Evolutionary conservation across 2,113 vertebrate genomes (phyloP).

Genomic region (Xiphias gladius): DNA sequence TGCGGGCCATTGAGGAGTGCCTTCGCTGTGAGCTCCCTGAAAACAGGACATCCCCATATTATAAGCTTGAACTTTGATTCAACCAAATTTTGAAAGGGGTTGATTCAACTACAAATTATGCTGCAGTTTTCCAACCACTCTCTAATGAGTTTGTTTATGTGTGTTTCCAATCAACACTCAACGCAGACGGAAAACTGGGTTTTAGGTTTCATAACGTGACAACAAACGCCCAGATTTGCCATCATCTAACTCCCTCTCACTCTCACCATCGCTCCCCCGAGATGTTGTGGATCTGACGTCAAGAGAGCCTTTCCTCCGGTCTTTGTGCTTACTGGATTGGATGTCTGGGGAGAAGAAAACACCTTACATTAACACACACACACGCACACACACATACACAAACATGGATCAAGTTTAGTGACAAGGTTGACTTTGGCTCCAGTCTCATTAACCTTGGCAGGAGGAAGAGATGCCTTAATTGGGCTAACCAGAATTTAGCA

Average conservation of each 20-base stretch:
- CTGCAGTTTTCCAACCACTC: slow-evolving; percentile 7
- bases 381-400: slow-evolving; percentile 5
- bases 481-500: not conserved
- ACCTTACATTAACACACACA: slow-evolving; percentile 36
- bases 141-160: slow-evolving; percentile 37
- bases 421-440: not conserved
- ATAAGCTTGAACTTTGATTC: not conserved
- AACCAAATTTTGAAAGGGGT: not conserved
- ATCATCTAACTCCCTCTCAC: slow-evolving; percentile 50
- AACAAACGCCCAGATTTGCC: slow-evolving; percentile 62
- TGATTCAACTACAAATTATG: slow-evolving; percentile 23
- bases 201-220: slow-evolving; percentile 48
- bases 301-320: slow-evolving; percentile 94
- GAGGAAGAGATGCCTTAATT: not conserved
- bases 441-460: not conserved
- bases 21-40: slow-evolving; percentile 93
- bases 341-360: slow-evolving; percentile 85
- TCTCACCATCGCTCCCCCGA: slow-evolving; percentile 93
- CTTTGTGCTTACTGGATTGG: slow-evolving; percentile 92
- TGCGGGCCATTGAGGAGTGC: slow-evolving; percentile 96
- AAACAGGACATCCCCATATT: slow-evolving; percentile 30
- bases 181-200: slow-evolving; percentile 51
- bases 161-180: slow-evolving; percentile 62
- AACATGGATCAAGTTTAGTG: slow-evolving; percentile 4
- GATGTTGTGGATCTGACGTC: slow-evolving; percentile 91